phyloP scores from a whole-genome alignment of 2,888 invertebrate genomes.

The Amphipoea oculea region DNA sequence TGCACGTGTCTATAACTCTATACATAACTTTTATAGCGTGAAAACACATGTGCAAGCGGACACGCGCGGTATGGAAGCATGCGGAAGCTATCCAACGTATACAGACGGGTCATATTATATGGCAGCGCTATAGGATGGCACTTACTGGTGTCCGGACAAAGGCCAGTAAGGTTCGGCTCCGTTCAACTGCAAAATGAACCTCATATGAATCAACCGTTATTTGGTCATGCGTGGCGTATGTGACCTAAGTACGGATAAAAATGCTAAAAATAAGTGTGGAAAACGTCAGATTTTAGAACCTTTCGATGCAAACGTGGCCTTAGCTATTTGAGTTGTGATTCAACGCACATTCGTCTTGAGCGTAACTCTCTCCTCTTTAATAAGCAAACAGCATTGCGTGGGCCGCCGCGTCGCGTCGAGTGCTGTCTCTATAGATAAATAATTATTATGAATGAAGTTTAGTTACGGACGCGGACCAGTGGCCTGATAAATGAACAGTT shows the following conservation, averaged over 20 bases:
- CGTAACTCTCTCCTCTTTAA: constrained; percentile 84
- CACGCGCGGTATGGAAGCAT: constrained; percentile 25
- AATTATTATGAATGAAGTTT: constrained; percentile 62
- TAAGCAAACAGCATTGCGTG: constrained; percentile 77
- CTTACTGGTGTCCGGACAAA: constrained; percentile 47
- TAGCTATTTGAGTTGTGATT: constrained; percentile 60
- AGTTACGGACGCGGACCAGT: constrained; percentile 33
- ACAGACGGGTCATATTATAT: constrained; percentile 18
- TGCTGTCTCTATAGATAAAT: constrained; percentile 53
- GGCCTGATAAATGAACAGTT: constrained; percentile 55
- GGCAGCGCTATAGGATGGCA: constrained; percentile 6
- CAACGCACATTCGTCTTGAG: constrained; percentile 66
- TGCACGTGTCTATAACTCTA: background rate
- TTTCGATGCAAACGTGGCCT: constrained; percentile 34
- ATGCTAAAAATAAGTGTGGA: background rate
- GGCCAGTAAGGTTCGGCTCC: constrained; percentile 55
- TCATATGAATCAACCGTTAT: constrained; percentile 23
- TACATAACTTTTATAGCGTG: constrained; percentile 13
- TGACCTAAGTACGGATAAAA: constrained; percentile 10
- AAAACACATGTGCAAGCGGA: constrained; percentile 31
- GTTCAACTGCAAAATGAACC: constrained; percentile 50
- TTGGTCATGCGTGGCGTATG: constrained; percentile 13
- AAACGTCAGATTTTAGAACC: constrained; percentile 14
- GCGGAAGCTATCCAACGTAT: constrained; percentile 29
- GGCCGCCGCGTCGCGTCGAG: constrained; percentile 46